Percentiles rank a stretch among this genome's conserved stretches.
These are phyloP conservation scores for Furcifer pardalis DNA, from an alignment of 2,797 vertebrate genomes.

Conservation along the genomic window DNA sequence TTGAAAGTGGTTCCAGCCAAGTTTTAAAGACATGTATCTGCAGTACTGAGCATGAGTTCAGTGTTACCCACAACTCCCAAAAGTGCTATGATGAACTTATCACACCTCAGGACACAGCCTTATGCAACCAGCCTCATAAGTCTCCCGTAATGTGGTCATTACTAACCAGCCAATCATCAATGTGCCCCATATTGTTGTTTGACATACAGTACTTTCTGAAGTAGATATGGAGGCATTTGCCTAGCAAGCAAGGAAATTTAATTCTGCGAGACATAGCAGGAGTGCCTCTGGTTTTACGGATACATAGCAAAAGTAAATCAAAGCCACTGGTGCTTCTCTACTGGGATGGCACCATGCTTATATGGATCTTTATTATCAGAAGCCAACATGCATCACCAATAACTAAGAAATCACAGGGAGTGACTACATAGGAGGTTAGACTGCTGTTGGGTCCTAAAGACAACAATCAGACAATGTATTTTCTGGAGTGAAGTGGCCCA, in stretches of 20 bases:
- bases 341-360: neutral
- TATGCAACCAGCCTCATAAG: neutral
- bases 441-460: too few species aligned
- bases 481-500: too few species aligned
- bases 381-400: too few species aligned
- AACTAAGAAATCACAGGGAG: too few species aligned
- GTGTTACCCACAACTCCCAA: neutral
- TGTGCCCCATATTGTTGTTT: neutral
- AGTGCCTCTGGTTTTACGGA: neutral
- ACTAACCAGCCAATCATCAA: neutral
- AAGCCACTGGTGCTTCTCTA: neutral
- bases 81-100: neutral
- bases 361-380: neutral
- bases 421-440: too few species aligned
- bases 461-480: too few species aligned
- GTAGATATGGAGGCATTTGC: neutral
- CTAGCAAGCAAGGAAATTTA: neutral
- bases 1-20: conserved; percentile 19
- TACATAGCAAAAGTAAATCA: neutral
- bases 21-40: conserved; percentile 21
- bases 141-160: neutral
- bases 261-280: neutral
- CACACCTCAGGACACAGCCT: neutral
- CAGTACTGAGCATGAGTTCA: neutral
- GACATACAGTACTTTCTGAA: neutral